These are phyloP conservation scores for Mesorhabditis belari DNA, from an alignment of 2,888 invertebrate genomes.

Conservation along the genomic window DNA sequence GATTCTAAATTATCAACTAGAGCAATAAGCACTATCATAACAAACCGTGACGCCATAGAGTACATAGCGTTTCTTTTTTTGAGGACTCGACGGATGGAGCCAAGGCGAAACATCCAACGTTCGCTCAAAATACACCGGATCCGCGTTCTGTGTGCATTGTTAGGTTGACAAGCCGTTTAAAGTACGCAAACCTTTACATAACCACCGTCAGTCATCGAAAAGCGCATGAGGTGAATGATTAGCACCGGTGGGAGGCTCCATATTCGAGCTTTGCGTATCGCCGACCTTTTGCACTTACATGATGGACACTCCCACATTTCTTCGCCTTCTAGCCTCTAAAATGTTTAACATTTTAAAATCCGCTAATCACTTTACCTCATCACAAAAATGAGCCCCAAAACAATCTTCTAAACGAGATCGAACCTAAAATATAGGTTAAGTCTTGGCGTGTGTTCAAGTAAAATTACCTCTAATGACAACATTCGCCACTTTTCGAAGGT, in stretches of 20 bases:
- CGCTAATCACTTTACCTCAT: not conserved
- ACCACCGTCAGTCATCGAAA: slow-evolving; percentile 26
- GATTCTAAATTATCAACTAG: slow-evolving; percentile 27
- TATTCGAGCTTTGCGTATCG: slow-evolving; percentile 27
- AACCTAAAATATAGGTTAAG: not conserved
- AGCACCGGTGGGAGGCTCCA: slow-evolving; percentile 42
- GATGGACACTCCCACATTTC: slow-evolving; percentile 45
- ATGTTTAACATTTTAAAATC: not conserved
- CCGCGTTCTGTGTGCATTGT: slow-evolving; percentile 20
- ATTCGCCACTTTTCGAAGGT: slow-evolving; percentile 39
- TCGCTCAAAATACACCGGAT: slow-evolving; percentile 32
- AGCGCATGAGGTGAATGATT: slow-evolving; percentile 46
- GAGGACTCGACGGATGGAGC: slow-evolving; percentile 21
- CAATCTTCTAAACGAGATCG: not conserved
- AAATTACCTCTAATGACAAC: slow-evolving; percentile 15
- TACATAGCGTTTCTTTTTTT: slow-evolving; percentile 16
- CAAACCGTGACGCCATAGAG: slow-evolving; percentile 45
- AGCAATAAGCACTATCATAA: not conserved
- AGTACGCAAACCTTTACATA: slow-evolving; percentile 32
- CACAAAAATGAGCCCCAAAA: not conserved
- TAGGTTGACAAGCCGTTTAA: not conserved
- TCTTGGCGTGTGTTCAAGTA: not conserved
- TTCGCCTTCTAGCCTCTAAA: slow-evolving; percentile 34
- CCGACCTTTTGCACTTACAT: slow-evolving; percentile 26
- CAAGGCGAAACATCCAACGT: slow-evolving; percentile 23